These are phyloP conservation scores for Rhinichthys osculus DNA, from an alignment of 2,797 vertebrate genomes.

Conservation along the genomic window DNA sequence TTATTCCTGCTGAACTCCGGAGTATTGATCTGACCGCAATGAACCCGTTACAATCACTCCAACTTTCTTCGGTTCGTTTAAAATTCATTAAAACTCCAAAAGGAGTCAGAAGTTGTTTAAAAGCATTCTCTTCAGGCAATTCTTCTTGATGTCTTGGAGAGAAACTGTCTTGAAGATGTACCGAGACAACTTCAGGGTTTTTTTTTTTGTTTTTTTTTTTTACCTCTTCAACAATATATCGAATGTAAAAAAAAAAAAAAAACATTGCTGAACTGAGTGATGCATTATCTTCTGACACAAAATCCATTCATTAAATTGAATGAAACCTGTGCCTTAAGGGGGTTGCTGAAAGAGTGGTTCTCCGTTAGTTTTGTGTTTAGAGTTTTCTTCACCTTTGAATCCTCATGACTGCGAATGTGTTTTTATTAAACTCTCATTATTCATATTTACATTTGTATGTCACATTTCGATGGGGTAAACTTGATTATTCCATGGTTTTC, in stretches of 20 bases:
- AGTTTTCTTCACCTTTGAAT: neutral
- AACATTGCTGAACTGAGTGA: slow-evolving; percentile 4
- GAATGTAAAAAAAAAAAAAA: neutral
- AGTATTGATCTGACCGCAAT: slow-evolving; percentile 46
- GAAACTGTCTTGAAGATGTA: slow-evolving; percentile 24
- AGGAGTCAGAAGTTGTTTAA: slow-evolving; percentile 17
- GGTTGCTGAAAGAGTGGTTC: neutral
- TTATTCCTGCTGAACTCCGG: slow-evolving; percentile 26
- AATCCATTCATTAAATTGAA: slow-evolving; percentile 41
- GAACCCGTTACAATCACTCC: slow-evolving; percentile 49
- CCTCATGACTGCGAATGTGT: neutral
- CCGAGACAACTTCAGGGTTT: neutral
- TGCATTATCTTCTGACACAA: slow-evolving; percentile 31
- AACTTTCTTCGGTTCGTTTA: slow-evolving; percentile 47
- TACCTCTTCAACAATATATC: slow-evolving; percentile 30
- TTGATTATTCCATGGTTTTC: slow-evolving; percentile 25
- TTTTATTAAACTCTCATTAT: slow-evolving; percentile 4
- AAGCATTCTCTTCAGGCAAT: slow-evolving; percentile 35
- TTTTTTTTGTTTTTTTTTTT: neutral
- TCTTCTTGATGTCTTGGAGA: slow-evolving; percentile 31
- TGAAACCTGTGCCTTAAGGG: slow-evolving; percentile 8
- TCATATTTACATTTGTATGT: neutral
- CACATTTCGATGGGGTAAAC: neutral
- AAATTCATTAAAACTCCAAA: slow-evolving; percentile 53
- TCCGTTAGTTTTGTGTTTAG: neutral